phyloP scores from a whole-genome alignment of 2,888 invertebrate species.

The Philhelius pedissequus region DNA sequence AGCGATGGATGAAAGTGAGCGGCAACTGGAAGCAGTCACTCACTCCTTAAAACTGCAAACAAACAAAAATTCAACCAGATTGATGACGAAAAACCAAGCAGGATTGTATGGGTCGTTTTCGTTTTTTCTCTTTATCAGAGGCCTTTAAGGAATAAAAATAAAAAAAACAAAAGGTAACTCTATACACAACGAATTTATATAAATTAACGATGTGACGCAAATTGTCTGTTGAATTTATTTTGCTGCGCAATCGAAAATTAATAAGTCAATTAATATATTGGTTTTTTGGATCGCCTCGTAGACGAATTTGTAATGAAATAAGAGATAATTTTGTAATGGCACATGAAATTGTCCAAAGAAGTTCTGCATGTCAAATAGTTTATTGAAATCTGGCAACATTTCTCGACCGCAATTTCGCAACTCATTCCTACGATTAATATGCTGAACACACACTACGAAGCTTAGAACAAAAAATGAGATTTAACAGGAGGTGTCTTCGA shows the following conservation, averaged over 20 bases:
- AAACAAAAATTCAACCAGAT: background rate
- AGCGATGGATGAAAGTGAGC: background rate
- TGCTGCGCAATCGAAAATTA: constrained; percentile 28
- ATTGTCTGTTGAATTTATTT: constrained; percentile 26
- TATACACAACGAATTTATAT: background rate
- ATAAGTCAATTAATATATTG: constrained; percentile 40
- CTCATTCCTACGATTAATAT: no score
- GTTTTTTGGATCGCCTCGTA: constrained; percentile 19
- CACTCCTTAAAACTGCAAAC: background rate
- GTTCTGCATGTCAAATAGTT: background rate
- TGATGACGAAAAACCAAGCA: background rate
- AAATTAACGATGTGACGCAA: constrained; percentile 9
- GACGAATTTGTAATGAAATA: background rate
- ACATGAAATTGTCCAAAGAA: background rate
- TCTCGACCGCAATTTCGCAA: no score
- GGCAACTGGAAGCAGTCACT: background rate
- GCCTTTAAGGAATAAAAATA: background rate
- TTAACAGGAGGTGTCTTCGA: no score
- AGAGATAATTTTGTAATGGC: background rate
- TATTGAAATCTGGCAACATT: no score
- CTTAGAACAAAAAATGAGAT: no score
- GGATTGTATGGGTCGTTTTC: background rate
- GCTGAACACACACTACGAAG: no score
- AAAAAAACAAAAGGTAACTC: background rate
- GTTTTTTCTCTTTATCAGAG: background rate